These are phyloP conservation scores for Rutilus rutilus DNA, from an alignment of 2,113 vertebrate species.

Conservation along the genomic window DNA sequence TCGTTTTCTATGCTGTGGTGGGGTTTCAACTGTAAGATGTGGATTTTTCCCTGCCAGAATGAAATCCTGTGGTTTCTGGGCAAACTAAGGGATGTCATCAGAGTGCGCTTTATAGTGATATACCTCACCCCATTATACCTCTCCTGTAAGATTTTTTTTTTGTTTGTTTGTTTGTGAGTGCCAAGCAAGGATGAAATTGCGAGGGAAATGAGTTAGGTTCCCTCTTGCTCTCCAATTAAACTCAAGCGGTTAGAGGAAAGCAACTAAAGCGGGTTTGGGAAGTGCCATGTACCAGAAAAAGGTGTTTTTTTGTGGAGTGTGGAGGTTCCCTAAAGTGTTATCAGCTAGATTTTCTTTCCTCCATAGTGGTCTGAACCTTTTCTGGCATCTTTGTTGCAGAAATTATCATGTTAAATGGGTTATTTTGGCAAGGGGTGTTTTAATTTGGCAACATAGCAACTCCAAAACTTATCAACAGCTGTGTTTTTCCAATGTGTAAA, in stretches of 20 bases:
- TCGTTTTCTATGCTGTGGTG: conserved; percentile 68
- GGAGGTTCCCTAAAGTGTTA: conserved; percentile 56
- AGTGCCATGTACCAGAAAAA: conserved; percentile 49
- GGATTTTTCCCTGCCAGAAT: conserved; percentile 72
- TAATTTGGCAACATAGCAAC: conserved; percentile 60
- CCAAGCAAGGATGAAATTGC: conserved; percentile 63
- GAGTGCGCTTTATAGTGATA: conserved; percentile 69
- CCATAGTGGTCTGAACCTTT: conserved; percentile 52
- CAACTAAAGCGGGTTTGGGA: conserved; percentile 52
- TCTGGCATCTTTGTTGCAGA: conserved; percentile 45
- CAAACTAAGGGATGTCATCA: conserved; percentile 74
- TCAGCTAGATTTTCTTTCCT: conserved; percentile 16
- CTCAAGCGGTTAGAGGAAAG: conserved; percentile 51
- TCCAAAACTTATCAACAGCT: conserved; percentile 51
- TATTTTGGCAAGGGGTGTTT: conserved; percentile 35
- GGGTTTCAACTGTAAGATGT: conserved; percentile 75
- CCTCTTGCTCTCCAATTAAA: conserved; percentile 62
- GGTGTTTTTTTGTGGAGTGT: conserved; percentile 40
- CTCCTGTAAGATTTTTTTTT: conserved; percentile 61
- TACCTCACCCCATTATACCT: conserved; percentile 77
- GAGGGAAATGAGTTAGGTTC: conserved; percentile 64
- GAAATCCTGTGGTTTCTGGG: conserved; percentile 73
- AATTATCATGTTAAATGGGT: conserved; percentile 8
- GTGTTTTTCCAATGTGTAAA: conserved; percentile 70
- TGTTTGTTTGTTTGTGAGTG: conserved; percentile 60